Conservation (phyloP, 2,888 invertebrate genomes). For the Diachrysia chrysitis region DNA sequence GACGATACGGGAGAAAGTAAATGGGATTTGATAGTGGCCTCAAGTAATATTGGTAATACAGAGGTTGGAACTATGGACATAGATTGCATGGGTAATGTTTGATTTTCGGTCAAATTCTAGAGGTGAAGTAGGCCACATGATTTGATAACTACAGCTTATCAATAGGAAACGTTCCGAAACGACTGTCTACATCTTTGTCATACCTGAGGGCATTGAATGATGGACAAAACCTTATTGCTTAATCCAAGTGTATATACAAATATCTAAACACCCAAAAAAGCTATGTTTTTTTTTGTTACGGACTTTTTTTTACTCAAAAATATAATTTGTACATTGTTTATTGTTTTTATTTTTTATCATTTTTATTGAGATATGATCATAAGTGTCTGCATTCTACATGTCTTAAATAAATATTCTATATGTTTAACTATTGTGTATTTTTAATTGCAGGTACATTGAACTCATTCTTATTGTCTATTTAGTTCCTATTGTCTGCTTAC, state of each 20-base stretch:
- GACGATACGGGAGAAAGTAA: constrained; percentile 66
- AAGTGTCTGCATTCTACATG: too few relatives aligned
- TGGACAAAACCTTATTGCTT: neutral
- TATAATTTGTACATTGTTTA: too few relatives aligned
- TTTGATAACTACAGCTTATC: constrained; percentile 12
- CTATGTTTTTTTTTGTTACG: too few relatives aligned
- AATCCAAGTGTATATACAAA: neutral
- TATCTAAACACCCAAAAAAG: neutral
- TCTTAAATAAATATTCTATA: neutral
- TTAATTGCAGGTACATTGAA: neutral
- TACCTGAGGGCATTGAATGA: constrained; percentile 9
- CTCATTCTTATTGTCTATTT: neutral
- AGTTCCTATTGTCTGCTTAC: constrained; percentile 15
- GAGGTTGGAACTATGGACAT: constrained; percentile 35
- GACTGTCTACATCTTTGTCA: constrained; percentile 29
- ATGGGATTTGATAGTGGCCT: constrained; percentile 53
- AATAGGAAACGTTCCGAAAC: constrained; percentile 10
- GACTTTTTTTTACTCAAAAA: too few relatives aligned
- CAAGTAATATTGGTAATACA: constrained; percentile 51
- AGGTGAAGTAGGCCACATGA: constrained; percentile 26
- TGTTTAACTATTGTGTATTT: neutral
- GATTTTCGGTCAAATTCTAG: constrained; percentile 46
- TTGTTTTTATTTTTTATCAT: too few relatives aligned
- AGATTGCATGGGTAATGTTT: constrained; percentile 41
- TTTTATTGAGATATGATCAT: neutral